These are phyloP conservation scores for Tyrannus savana DNA, from an alignment of 2,113 vertebrate genomes.

Conservation along the genomic window DNA sequence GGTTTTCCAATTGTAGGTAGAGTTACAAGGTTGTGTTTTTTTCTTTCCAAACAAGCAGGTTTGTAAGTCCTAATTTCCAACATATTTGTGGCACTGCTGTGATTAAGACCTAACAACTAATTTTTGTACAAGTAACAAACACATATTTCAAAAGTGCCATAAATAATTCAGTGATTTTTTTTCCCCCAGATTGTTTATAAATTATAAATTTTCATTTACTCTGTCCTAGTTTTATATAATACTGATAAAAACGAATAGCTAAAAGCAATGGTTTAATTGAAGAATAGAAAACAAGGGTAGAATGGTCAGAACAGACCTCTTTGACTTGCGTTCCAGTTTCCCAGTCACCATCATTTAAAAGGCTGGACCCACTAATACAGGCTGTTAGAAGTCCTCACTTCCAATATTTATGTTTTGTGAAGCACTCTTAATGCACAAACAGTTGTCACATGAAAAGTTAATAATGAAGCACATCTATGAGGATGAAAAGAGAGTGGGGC, in stretches of 20 bases:
- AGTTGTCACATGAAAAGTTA: conserved; percentile 80
- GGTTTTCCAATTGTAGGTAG: conserved; percentile 77
- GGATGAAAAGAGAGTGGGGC: conserved; percentile 57
- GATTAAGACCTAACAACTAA: conserved; percentile 80
- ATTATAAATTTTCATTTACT: conserved; percentile 84
- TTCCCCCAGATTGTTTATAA: conserved; percentile 81
- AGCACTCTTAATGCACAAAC: conserved; percentile 60
- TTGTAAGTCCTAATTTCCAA: conserved; percentile 75
- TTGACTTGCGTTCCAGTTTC: conserved; percentile 33
- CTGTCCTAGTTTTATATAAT: conserved; percentile 81
- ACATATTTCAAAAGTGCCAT: conserved; percentile 79
- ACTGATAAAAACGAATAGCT: conserved; percentile 59
- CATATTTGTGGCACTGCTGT: conserved; percentile 73
- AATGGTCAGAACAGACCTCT: conserved; percentile 56
- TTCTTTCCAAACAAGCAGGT: conserved; percentile 67
- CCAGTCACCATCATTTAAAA: conserved; percentile 10
- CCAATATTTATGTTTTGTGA: conserved; percentile 56
- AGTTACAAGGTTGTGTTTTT: conserved; percentile 66
- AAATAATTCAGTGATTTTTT: conserved; percentile 80
- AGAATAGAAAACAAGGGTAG: conserved; percentile 38
- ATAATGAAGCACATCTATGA: conserved; percentile 62
- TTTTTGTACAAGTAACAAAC: conserved; percentile 80
- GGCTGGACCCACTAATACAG: background rate
- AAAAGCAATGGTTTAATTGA: conserved; percentile 64
- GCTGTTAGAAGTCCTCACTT: background rate